These are phyloP conservation scores for Rhabditoides inermis DNA, from an alignment of 2,888 invertebrate species.

Conservation along the genomic window DNA sequence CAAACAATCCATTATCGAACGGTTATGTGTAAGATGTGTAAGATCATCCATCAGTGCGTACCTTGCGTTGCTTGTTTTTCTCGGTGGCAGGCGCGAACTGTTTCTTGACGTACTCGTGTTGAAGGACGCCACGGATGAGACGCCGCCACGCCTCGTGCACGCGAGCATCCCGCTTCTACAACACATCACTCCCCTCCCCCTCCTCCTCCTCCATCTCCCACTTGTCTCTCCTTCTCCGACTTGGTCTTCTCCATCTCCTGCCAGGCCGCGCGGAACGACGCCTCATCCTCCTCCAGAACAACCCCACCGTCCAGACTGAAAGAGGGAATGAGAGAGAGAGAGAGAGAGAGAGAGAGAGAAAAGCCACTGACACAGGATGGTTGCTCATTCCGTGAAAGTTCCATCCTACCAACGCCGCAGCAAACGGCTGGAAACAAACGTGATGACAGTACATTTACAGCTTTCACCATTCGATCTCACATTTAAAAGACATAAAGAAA, in stretches of 20 bases:
- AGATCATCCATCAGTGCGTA: too few species aligned
- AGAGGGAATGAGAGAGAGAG: conserved; percentile 3
- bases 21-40: too few species aligned
- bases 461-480: too few species aligned
- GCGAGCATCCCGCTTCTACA: not conserved
- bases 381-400: conserved; percentile 73
- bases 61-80: too few species aligned
- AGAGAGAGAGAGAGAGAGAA: not conserved
- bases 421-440: too few species aligned
- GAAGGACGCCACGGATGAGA: conserved; percentile 24
- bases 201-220: too few species aligned
- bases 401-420: conserved; percentile 86
- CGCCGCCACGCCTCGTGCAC: conserved; percentile 23
- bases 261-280: conserved; percentile 78
- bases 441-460: too few species aligned
- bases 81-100: conserved; percentile 9
- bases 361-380: conserved; percentile 54
- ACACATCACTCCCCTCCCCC: too few species aligned
- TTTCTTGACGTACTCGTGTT: conserved; percentile 16
- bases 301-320: conserved; percentile 75
- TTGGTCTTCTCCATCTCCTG: conserved; percentile 58
- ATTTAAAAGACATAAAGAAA: too few species aligned
- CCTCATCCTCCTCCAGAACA: conserved; percentile 79
- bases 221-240: conserved; percentile 22
- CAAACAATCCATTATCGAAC: too few species aligned